Base-by-base conservation (phyloP, 1,140 invertebrate genomes). In the Ectropis grisescens region DNA sequence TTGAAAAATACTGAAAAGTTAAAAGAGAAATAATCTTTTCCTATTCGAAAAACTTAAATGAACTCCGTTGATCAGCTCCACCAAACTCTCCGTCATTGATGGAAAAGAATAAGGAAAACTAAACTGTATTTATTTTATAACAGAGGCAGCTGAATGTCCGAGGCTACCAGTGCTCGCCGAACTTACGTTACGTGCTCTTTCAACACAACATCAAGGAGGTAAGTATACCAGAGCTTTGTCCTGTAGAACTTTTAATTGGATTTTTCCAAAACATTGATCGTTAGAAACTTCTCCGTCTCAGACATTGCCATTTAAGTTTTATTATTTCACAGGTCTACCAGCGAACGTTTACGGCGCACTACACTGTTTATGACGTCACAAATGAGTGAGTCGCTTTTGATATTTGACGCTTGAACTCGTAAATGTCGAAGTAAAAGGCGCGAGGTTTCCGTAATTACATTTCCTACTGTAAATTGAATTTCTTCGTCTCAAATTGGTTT, bases 161-260 rank as follows among this genome's bases (percentile, higher is more conserved):
- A 58, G 90, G 90, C 41, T 94, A 92, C 82, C 86, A 93, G 72
- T 92, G 90, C 72, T 92, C 91, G 33, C 84, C 86, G 42, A 91
- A 93, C 81, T 85, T 93, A 48, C 90, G 89, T 64, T 93, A 89
- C 70, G 91, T 93, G 53, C 85, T 94, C 48, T 93, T 94, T 71
- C 89, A 90, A 81, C 91, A 93, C 84, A 92, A 92, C 85, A 90
- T 93, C 76, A 93, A 93, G 81, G 86, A 89, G 84, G 92, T 93
- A 84, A 85, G 87, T 85, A 27, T 24, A n/a, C n/a, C n/a, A n/a
- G n/a, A n/a, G n/a, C 29, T 19, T 19, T 19, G 16, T 19, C 3
- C 3, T 19, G 16, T 19, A 19, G 47, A 50, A 53, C 38, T 56
- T 47, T 55, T 66, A 53, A 53, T 51, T 51, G 37, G n/a, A 11